phyloP scores from a whole-genome alignment of 2,113 vertebrate species.

The Coreoperca whiteheadi region DNA sequence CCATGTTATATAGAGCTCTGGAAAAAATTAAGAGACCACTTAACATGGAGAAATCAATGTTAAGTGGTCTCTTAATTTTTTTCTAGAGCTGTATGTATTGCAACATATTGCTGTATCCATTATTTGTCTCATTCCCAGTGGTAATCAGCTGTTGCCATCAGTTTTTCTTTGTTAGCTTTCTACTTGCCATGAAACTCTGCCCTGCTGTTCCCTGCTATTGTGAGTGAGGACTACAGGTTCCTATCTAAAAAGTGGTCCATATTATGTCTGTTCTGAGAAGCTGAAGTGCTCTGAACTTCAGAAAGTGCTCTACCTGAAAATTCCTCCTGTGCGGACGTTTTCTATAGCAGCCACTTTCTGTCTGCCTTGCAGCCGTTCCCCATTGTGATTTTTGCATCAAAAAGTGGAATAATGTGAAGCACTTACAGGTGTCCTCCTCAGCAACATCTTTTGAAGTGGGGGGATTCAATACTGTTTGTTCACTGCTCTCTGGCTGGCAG shows the following conservation, averaged over 20 bases:
- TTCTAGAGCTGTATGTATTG: too few relatives aligned
- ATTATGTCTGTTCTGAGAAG: background rate
- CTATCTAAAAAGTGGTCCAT: background rate
- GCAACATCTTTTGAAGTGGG: constrained; percentile 29
- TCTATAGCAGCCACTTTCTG: constrained; percentile 5
- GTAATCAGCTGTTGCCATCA: background rate
- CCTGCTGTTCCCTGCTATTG: background rate
- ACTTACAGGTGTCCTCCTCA: constrained; percentile 38
- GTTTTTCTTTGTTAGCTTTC: constrained; percentile 10
- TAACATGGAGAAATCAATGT: too few relatives aligned
- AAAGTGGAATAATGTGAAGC: constrained; percentile 21
- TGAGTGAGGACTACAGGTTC: background rate
- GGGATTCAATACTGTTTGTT: constrained; percentile 32
- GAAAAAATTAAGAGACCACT: too few relatives aligned
- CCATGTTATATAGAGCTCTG: too few relatives aligned
- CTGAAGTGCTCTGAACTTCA: constrained; percentile 15
- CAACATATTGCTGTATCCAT: background rate
- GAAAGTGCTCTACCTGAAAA: constrained; percentile 17
- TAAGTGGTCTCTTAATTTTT: too few relatives aligned
- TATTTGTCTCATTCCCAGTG: background rate
- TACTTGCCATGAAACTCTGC: background rate
- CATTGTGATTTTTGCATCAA: constrained; percentile 14
- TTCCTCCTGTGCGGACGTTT: constrained; percentile 20
- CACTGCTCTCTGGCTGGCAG: background rate
- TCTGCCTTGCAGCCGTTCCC: background rate